Percentiles rank a stretch among this genome's conserved stretches.
Evolutionary conservation across 2,797 vertebrate species (phyloP).

Genomic region (Poeciliopsis paucimaculata): DNA sequence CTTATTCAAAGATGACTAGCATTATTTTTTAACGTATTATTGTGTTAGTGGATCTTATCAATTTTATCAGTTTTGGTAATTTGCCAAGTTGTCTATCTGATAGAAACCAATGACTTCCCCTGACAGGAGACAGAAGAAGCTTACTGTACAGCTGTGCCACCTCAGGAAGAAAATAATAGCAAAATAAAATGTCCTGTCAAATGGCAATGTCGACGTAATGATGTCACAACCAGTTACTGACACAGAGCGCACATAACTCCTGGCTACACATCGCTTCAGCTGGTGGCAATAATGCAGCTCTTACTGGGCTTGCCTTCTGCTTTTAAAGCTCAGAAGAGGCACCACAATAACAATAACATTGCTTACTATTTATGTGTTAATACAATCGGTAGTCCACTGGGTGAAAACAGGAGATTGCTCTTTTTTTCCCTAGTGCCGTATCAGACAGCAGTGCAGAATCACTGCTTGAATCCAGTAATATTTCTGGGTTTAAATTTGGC

Average conservation of each 20-base stretch:
- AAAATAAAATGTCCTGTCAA: background rate
- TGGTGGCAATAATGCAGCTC: constrained; percentile 1
- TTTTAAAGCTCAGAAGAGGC: constrained; percentile 1
- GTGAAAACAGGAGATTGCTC: background rate
- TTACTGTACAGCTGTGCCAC: background rate
- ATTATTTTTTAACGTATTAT: background rate
- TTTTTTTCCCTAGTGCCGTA: background rate
- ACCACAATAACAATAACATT: background rate
- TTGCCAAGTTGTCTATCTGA: background rate
- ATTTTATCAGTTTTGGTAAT: background rate
- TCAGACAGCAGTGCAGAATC: background rate
- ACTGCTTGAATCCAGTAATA: background rate
- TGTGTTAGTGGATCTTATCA: background rate
- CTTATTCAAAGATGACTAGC: background rate
- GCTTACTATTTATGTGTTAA: background rate
- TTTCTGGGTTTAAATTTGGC: constrained; percentile 4
- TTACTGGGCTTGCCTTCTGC: background rate
- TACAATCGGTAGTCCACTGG: background rate
- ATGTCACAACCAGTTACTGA: constrained; percentile 2
- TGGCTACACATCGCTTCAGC: background rate
- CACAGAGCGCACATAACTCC: background rate
- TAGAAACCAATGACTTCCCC: background rate
- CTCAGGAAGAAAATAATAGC: background rate
- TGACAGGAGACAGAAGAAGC: background rate
- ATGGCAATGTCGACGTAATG: background rate